Evolutionary conservation across 2,888 invertebrate genomes (phyloP).

Genomic region (Bembecia ichneumoniformis): DNA sequence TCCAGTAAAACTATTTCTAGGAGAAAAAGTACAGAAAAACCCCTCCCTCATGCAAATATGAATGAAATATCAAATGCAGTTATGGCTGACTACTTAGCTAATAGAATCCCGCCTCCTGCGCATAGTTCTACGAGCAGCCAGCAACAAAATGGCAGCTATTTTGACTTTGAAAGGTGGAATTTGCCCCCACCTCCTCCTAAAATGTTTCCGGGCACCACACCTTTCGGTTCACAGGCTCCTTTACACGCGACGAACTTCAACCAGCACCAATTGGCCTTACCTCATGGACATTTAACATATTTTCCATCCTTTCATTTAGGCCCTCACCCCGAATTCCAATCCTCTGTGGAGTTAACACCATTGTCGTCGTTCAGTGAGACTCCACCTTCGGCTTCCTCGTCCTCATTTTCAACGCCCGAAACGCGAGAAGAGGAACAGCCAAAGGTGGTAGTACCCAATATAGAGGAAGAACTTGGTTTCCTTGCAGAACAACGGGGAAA

Average conservation of each 20-base stretch:
- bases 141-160: slow-evolving; percentile 79
- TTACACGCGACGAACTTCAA: slow-evolving; percentile 71
- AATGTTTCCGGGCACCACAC: slow-evolving; percentile 76
- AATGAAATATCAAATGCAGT: slow-evolving; percentile 70
- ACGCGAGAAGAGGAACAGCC: slow-evolving; percentile 79
- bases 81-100: slow-evolving; percentile 71
- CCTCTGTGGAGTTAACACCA: slow-evolving; percentile 77
- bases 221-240: slow-evolving; percentile 72
- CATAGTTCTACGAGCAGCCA: slow-evolving; percentile 75
- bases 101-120: slow-evolving; percentile 80
- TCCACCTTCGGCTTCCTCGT: slow-evolving; percentile 72
- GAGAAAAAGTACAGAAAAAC: slow-evolving; percentile 75
- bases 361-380: slow-evolving; percentile 72
- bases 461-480: slow-evolving; percentile 89
- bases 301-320: slow-evolving; percentile 83
- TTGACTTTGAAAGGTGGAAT: slow-evolving; percentile 88
- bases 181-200: slow-evolving; percentile 78
- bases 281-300: slow-evolving; percentile 81
- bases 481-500: slow-evolving; percentile 75
- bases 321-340: slow-evolving; percentile 77
- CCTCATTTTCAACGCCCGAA: slow-evolving; percentile 70
- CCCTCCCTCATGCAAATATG: slow-evolving; percentile 51
- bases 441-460: slow-evolving; percentile 90
- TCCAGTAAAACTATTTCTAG: slow-evolving; percentile 44
- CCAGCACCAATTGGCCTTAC: slow-evolving; percentile 78